Percentiles rank a stretch among this genome's conserved stretches.
phyloP scores from a whole-genome alignment of 2,888 invertebrate species.

The Acleris emargana region DNA sequence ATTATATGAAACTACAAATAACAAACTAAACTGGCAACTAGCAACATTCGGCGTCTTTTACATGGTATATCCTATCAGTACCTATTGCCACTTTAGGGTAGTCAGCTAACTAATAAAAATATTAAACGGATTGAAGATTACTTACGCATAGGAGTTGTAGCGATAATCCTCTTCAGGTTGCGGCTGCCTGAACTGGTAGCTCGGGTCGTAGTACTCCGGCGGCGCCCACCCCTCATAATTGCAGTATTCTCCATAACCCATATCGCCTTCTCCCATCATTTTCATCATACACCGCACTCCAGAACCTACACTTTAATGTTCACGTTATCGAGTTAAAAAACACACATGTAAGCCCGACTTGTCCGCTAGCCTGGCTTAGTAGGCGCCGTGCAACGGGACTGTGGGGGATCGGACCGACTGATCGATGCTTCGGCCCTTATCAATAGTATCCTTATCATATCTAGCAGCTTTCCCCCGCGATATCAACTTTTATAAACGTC shows the following conservation, averaged over 20 bases:
- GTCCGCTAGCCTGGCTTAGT: neutral
- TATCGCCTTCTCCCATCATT: slow-evolving; percentile 83
- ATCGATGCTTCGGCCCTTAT: slow-evolving; percentile 79
- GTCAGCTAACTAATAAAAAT: too few relatives aligned
- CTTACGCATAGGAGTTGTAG: slow-evolving; percentile 85
- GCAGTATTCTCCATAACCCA: slow-evolving; percentile 83
- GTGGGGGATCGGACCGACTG: slow-evolving; percentile 71
- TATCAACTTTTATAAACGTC: slow-evolving; percentile 76
- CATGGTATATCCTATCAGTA: too few relatives aligned
- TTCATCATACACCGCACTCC: slow-evolving; percentile 66
- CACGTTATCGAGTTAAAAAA: neutral
- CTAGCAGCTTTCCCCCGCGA: slow-evolving; percentile 80
- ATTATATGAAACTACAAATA: too few relatives aligned
- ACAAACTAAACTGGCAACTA: too few relatives aligned
- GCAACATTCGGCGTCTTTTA: too few relatives aligned
- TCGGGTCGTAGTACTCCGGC: slow-evolving; percentile 87
- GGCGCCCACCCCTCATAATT: slow-evolving; percentile 88
- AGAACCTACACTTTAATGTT: slow-evolving; percentile 11
- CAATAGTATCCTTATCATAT: slow-evolving; percentile 82
- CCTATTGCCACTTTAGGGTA: too few relatives aligned
- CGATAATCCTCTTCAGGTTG: slow-evolving; percentile 87
- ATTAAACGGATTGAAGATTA: slow-evolving; percentile 41
- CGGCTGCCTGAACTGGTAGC: slow-evolving; percentile 66
- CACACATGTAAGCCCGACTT: neutral
- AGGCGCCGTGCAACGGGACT: slow-evolving; percentile 50